A percentile compares a stretch with the other conserved stretches of the same genome.
These are phyloP conservation scores for Apocrypta bakeri DNA, from an alignment of 1,140 invertebrate species.

Conservation along the genomic window DNA sequence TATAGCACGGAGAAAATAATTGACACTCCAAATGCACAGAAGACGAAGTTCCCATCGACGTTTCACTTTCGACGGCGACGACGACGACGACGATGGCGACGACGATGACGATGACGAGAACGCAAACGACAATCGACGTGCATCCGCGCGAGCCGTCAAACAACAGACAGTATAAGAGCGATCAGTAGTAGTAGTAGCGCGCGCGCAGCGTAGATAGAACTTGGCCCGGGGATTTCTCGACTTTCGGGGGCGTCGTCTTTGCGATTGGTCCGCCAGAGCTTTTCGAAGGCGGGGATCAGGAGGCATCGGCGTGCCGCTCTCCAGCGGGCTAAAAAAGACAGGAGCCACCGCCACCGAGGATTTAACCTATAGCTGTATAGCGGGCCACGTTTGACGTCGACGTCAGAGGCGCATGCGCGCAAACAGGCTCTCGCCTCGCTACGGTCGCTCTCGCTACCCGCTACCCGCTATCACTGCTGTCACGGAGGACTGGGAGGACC, in stretches of 20 bases:
- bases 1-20: no score
- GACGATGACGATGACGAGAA: no score
- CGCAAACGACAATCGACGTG: conserved; percentile 21
- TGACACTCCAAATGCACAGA: no score
- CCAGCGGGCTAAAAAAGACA: neutral
- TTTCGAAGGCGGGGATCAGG: conserved; percentile 75
- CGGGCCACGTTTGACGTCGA: conserved; percentile 69
- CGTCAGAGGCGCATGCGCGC: neutral
- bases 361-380: conserved; percentile 73
- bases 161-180: neutral
- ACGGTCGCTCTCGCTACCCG: no score
- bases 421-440: no score
- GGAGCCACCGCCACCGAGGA: conserved; percentile 69
- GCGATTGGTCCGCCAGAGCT: conserved; percentile 71
- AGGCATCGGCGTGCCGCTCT: conserved; percentile 58
- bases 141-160: conserved; percentile 47
- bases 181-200: conserved; percentile 52
- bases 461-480: no score
- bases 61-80: no score
- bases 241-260: conserved; percentile 60
- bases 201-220: conserved; percentile 45
- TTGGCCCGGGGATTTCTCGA: conserved; percentile 46
- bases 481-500: no score
- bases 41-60: no score
- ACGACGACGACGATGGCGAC: no score